Evolutionary conservation across 2,797 vertebrate species (phyloP).

Genomic region (Molossus molossus): DNA sequence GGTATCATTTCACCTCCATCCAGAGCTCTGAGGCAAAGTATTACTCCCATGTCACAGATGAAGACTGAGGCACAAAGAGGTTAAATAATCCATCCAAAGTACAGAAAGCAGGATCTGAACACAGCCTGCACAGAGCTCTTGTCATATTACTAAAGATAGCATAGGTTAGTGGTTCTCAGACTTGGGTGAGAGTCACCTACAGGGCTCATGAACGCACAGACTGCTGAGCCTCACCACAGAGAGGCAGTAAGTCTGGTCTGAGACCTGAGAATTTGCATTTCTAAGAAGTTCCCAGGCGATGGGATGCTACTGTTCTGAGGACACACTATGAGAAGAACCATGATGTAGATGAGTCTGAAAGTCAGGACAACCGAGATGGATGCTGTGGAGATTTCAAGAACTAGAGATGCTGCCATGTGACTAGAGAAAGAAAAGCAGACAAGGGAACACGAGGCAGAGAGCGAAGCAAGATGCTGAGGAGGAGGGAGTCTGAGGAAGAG

Average conservation of each 20-base stretch:
- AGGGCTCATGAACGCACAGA: not conserved
- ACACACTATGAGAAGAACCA: not conserved
- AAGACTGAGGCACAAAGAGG: not conserved
- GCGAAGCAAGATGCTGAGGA: not conserved
- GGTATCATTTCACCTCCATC: not conserved
- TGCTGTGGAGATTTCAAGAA: not conserved
- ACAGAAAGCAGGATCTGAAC: not conserved
- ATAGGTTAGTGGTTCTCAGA: not conserved
- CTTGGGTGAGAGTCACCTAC: not conserved
- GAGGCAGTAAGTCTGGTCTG: not conserved
- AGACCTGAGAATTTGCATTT: not conserved
- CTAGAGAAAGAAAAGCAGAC: not conserved
- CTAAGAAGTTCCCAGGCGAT: not conserved
- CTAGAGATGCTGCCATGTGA: not conserved
- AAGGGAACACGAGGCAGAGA: not conserved
- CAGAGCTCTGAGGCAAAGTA: constrained; percentile 3
- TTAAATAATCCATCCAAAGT: not conserved
- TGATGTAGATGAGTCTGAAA: not conserved
- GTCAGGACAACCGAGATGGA: not conserved
- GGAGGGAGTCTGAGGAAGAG: not conserved
- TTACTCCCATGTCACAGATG: not conserved
- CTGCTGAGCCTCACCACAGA: not conserved
- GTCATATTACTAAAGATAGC: not conserved
- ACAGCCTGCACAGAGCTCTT: not conserved
- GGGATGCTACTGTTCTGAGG: not conserved